Percentiles rank a stretch among this genome's conserved stretches.
These are phyloP conservation scores for Podargus strigoides DNA, from an alignment of 2,797 vertebrate species.

Conservation along the genomic window DNA sequence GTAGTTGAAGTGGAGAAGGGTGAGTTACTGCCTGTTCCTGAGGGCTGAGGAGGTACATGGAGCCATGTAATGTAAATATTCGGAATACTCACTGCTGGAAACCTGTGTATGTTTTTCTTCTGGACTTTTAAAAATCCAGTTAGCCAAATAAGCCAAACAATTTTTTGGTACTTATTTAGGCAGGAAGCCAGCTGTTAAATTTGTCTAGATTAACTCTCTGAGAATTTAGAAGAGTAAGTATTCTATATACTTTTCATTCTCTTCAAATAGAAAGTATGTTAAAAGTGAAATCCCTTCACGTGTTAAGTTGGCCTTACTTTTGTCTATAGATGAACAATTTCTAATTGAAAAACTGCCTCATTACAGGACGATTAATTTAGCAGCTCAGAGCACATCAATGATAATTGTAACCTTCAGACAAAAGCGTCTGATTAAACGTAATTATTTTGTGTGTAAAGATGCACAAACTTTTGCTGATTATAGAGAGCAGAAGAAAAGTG, in stretches of 20 bases:
- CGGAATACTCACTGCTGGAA: not conserved
- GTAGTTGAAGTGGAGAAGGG: not conserved
- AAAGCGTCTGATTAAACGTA: constrained; percentile 44
- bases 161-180: constrained; percentile 36
- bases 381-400: constrained; percentile 34
- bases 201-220: not conserved
- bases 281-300: not conserved
- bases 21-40: not conserved
- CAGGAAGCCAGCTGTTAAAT: constrained; percentile 36
- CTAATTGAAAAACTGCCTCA: constrained; percentile 49
- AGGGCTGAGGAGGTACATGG: not conserved
- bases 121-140: constrained; percentile 7
- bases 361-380: constrained; percentile 60
- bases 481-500: not conserved
- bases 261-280: not conserved
- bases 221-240: constrained; percentile 44
- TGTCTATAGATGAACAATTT: constrained; percentile 18
- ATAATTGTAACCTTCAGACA: constrained; percentile 57
- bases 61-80: not conserved
- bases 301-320: constrained; percentile 8
- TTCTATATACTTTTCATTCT: not conserved
- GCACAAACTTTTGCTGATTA: not conserved
- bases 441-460: constrained; percentile 29
- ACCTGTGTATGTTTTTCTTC: not conserved
- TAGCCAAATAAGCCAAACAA: constrained; percentile 5